A percentile compares a stretch with the other conserved stretches of the same genome.
phyloP scores from a whole-genome alignment of 2,888 invertebrate genomes.

The Trichopria drosophilae region DNA sequence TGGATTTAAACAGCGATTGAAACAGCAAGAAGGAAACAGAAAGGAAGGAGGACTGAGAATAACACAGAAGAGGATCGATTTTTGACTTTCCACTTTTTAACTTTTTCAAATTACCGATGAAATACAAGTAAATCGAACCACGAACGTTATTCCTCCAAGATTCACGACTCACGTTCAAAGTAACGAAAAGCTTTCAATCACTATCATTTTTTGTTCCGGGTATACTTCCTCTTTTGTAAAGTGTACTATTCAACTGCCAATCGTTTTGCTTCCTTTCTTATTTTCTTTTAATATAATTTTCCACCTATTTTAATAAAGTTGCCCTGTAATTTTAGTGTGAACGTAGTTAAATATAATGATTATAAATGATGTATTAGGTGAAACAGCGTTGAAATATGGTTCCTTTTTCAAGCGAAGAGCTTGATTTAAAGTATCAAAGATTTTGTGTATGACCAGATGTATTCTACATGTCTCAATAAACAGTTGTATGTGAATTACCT shows the following conservation, averaged over 20 bases:
- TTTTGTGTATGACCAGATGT: constrained; percentile 61
- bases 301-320: constrained; percentile 50
- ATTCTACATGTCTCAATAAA: constrained; percentile 67
- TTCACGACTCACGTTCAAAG: no score
- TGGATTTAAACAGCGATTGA: no score
- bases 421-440: constrained; percentile 60
- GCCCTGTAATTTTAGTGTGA: constrained; percentile 56
- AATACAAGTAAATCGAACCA: no score
- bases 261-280: constrained; percentile 52
- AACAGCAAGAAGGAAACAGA: no score
- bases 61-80: no score
- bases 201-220: constrained; percentile 5
- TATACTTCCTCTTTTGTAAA: constrained; percentile 15
- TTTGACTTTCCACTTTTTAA: no score
- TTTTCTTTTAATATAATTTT: constrained; percentile 41
- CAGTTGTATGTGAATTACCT: constrained; percentile 69
- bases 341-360: constrained; percentile 56
- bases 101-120: no score
- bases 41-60: no score
- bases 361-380: constrained; percentile 51
- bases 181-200: no score
- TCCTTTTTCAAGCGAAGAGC: constrained; percentile 58
- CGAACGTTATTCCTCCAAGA: no score
- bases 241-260: constrained; percentile 45
- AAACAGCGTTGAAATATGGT: constrained; percentile 52